These are phyloP conservation scores for Amia ocellicauda DNA, from an alignment of 2,113 vertebrate genomes.

Conservation along the genomic window DNA sequence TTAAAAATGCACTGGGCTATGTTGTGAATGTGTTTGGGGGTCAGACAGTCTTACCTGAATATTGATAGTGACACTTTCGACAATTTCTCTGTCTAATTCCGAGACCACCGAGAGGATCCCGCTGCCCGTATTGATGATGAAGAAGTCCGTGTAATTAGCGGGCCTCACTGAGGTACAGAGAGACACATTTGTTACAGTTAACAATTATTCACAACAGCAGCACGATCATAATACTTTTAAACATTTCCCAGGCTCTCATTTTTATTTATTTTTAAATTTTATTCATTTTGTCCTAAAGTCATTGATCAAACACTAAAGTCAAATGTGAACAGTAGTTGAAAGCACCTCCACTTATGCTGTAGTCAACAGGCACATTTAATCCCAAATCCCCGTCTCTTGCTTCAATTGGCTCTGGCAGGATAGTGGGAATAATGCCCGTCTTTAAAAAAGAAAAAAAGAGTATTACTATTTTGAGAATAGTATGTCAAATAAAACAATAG, in stretches of 20 bases:
- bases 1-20: neutral
- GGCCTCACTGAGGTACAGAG: conserved; percentile 52
- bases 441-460: conserved; percentile 34
- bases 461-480: no score
- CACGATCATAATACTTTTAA: neutral
- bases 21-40: neutral
- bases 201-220: neutral
- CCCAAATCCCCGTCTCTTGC: conserved; percentile 74
- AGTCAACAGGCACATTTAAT: conserved; percentile 60
- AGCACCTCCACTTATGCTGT: conserved; percentile 60
- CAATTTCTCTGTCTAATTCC: conserved; percentile 62
- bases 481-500: neutral
- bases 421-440: conserved; percentile 37
- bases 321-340: neutral
- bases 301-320: neutral
- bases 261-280: no score
- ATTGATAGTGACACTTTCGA: conserved; percentile 46
- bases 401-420: conserved; percentile 57
- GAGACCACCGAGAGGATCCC: conserved; percentile 54
- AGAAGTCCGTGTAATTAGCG: conserved; percentile 31
- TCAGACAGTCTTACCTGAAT: conserved; percentile 60
- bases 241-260: neutral
- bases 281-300: no score
- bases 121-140: conserved; percentile 40
- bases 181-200: neutral